Base-by-base conservation (phyloP, 2,888 invertebrate species). In the Platycheirus rosarum region DNA sequence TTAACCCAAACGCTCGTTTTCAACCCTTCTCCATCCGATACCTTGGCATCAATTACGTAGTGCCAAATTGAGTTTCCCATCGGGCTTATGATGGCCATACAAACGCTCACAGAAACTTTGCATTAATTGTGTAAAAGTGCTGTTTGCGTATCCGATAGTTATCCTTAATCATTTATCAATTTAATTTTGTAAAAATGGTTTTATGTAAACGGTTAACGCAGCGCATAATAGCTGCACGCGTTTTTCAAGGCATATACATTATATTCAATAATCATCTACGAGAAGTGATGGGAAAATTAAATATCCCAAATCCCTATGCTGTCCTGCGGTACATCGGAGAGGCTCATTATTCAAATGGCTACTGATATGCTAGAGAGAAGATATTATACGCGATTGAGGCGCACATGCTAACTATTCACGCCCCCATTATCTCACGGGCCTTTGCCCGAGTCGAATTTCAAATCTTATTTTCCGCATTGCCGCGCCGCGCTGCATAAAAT, bases 1-100 rank as follows among this genome's bases (percentile, higher is more conserved):
- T 82, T 82, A 82, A 77, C 77, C 77, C 73, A 77, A 82, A 82
- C 73, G n/a, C n/a, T n/a, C n/a, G 82, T 77, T 82, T 82, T 57
- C 68, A 40, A 20, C 20, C 53, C n/a, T 35, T 37, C 75, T 32
- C 48, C 70, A 37, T 46, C 55, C 76, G 65, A 76, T 71, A 82
- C 68, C 62, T 63, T 68, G 49, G 63, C 63, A 73, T 73, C 82
- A 77, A 82, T 82, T 82, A 82, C 49, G 82, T 49, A 23, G 40
- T 55, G 44, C 63, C 68, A 73, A 82, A 82, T 82, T 82, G 66
- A 71, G 70, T 75, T 80, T 75, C 65, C 80, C 80, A 80, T 60
- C 40, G 80, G 69, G 48, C 51, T 23, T 51, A 57, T 29, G 55
- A 23, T 40, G 37, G 13, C 20, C 23, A 29, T 37, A 65, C 32